Base-by-base conservation (phyloP, 2,888 invertebrate species). In the Acanthosoma haemorrhoidale region DNA sequence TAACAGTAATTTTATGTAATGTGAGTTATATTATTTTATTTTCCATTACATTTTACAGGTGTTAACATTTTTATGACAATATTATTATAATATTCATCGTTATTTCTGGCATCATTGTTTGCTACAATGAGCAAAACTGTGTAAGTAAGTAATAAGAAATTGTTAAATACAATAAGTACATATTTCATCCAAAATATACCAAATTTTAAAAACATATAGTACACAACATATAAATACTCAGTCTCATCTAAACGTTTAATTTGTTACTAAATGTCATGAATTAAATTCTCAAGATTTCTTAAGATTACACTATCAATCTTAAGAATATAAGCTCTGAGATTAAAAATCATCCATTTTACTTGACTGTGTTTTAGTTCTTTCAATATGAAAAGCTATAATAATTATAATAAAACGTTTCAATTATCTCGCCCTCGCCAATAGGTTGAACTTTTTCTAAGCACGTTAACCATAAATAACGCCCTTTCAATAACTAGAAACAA, bases 191-290 rank as follows among this genome's bases (percentile, higher is more conserved):
- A n/a, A 13, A 25, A 51, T 25, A 25, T 51, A 51, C 25, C 51
- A 51, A 25, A 51, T 51, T 25, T 21, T 51, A 51, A 51, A n/a
- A 51, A 51, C 25, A 51, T 51, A 51, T 51, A 51, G 25, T 51
- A 51, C 51, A 51, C 13, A 51, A 51, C 25, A 51, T 51, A 51
- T 25, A 51, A 51, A 25, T 51, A 51, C 51, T 51, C 51, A 51
- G 51, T 51, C 51, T 51, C 51, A 51, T 51, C 51, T 51, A 51
- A 51, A 16, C 25, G n/a, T 51, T 51, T 43, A 21, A 9, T 21
- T 21, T 43, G 16, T 5, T 43, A 21, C 25, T 25, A n/a, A 51
- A 51, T 51, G 25, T 51, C 51, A 51, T 51, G 51, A 51, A 51
- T 51, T 25, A 25, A 51, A 13, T 51, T 51, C 13, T 51, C 4